Evolutionary conservation across 2,797 vertebrate species (phyloP).

Genomic region (Melanogrammus aeglefinus): DNA sequence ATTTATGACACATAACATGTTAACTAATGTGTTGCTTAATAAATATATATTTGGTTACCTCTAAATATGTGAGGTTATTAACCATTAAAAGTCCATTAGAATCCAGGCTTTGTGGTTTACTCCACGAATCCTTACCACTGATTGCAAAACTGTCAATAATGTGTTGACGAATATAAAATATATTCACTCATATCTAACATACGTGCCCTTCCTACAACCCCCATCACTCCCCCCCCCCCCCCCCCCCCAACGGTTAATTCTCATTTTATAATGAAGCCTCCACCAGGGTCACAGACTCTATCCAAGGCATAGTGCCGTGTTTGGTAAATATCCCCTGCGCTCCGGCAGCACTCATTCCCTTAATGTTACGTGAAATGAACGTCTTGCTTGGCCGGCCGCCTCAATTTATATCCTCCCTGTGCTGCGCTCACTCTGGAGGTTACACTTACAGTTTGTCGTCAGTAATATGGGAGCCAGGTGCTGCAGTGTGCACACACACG

Average conservation of each 20-base stretch:
- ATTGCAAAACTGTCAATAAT: not conserved
- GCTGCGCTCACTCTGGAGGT: conserved; percentile 5
- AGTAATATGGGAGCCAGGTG: not conserved
- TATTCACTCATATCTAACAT: not conserved
- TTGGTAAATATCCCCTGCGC: not conserved
- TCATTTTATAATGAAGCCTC: not conserved
- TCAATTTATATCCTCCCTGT: conserved; percentile 35
- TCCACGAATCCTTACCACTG: not conserved
- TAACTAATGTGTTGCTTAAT: not conserved
- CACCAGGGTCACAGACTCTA: not conserved
- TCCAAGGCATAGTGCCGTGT: not conserved
- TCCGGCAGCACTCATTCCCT: conserved; percentile 29
- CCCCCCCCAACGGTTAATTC: not conserved
- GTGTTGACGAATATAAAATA: not conserved
- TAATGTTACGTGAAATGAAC: conserved; percentile 57
- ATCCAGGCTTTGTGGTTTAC: not conserved
- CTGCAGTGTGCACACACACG: not conserved
- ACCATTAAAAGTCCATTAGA: not conserved
- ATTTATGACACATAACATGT: not conserved
- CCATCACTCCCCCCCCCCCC: not conserved
- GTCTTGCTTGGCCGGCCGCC: conserved; percentile 36
- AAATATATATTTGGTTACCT: not conserved
- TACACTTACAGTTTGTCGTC: conserved; percentile 26
- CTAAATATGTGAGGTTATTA: not conserved
- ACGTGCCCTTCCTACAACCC: not conserved